Evolutionary conservation across 2,797 vertebrate genomes (phyloP), one percentile per base, ranked within the genome.

Genomic region (Halcyon badia): DNA sequence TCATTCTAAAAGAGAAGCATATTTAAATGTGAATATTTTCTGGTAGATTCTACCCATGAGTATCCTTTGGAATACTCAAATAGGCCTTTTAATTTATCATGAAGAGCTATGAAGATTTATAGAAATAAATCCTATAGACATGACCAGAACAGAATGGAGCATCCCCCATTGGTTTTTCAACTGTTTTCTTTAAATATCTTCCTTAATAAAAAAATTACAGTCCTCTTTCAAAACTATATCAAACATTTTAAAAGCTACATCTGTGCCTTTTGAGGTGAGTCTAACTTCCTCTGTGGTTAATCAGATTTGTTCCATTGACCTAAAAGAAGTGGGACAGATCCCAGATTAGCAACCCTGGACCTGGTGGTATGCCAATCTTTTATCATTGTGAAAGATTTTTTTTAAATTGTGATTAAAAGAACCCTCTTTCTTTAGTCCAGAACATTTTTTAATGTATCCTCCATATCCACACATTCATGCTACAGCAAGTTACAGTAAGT

Each of bases 401-500:
- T 31, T 5, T 31, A 21, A 85, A 90, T 10, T 73, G 52, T 95
- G 77, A 90, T 97, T 80, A 60, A 93, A 95, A 79, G 37, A 41
- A 0, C 3, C 3, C 6, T 73, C 61, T 90, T 82, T 52, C 83
- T 83, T 84, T 79, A 84, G 83, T 70, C 57, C 33, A 75, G 93
- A 91, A 89, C 86, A 80, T 89, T 97, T 95, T 90, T 56, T 11
- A 89, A 92, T 80, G 11, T 62, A 39, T 78, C 51, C 41, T 90
- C 92, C 86, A 37, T 84, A 93, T 44, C 80, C 66, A 84, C 39
- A 79, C 30, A 72, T 54, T 87, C 18, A 1, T 44, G 52, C 57
- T 94, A 37, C 58, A 84, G 78, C 83, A 82, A 93, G 46, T 75
- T 65, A 60, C 7, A 86, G 80, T 49, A 88, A 87, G 68, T 48